Conservation (phyloP, 2,888 invertebrate species). For the Pyrocoelia pectoralis region DNA sequence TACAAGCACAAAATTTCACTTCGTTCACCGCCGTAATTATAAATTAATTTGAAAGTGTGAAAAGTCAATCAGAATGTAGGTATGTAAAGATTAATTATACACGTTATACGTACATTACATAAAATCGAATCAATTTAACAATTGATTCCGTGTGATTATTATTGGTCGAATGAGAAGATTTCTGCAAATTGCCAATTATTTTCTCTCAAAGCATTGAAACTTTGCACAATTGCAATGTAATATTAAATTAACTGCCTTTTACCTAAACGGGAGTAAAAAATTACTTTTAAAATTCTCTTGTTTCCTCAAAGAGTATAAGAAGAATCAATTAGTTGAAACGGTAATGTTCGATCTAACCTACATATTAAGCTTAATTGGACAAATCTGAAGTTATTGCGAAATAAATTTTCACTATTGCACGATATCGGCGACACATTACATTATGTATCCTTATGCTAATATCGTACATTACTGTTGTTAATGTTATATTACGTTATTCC, state of each 20-base stretch:
- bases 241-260: conserved; percentile 4
- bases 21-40: not conserved
- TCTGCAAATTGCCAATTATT: conserved; percentile 7
- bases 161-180: conserved; percentile 1
- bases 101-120: not conserved
- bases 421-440: not conserved
- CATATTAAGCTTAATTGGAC: not conserved
- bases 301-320: conserved; percentile 6
- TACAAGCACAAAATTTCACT: not conserved
- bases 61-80: not conserved
- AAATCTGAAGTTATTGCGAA: conserved; percentile 3
- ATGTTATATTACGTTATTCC: too few relatives aligned
- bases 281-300: not conserved
- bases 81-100: not conserved
- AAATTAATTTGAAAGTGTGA: not conserved
- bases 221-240: not conserved
- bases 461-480: too few relatives aligned
- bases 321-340: not conserved
- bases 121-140: not conserved
- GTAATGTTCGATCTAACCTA: conserved; percentile 6
- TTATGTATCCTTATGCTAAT: not conserved
- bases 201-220: not conserved
- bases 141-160: not conserved
- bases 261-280: conserved; percentile 8
- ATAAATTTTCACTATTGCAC: conserved; percentile 6